Evolutionary conservation across 2,113 vertebrate species (phyloP).

Genomic region (Peucedramus taeniatus): DNA sequence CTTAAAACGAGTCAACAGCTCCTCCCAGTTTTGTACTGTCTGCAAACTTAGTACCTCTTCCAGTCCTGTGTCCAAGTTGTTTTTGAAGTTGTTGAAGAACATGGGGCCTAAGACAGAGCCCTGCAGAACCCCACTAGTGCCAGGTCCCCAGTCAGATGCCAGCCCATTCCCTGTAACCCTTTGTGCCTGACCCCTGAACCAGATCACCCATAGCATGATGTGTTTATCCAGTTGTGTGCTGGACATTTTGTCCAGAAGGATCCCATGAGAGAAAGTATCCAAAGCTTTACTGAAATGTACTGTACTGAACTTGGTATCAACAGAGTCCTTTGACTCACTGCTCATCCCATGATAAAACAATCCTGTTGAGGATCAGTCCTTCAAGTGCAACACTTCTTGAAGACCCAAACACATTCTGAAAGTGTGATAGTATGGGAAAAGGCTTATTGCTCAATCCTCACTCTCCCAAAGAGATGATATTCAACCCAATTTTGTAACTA

Average conservation of each 20-base stretch:
- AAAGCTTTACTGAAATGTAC: background rate
- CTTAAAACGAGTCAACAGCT: background rate
- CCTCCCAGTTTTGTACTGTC: background rate
- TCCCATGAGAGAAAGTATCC: background rate
- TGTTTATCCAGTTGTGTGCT: background rate
- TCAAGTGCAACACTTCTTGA: background rate
- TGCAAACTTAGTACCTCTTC: background rate
- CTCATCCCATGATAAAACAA: background rate
- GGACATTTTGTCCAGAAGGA: background rate
- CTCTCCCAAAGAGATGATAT: background rate
- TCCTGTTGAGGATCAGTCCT: background rate
- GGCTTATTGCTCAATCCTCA: background rate
- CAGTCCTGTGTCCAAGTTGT: background rate
- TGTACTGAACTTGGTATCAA: background rate
- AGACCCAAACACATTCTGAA: background rate
- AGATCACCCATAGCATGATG: background rate
- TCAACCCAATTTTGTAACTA: background rate
- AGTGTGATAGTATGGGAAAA: background rate
- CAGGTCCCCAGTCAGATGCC: background rate
- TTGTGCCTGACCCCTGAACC: fast-evolving
- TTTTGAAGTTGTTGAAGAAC: background rate
- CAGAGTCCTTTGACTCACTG: background rate
- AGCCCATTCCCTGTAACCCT: background rate
- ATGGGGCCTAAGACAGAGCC: fast-evolving
- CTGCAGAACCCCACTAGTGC: background rate